phyloP scores from a whole-genome alignment of 2,797 vertebrate genomes.

The Ctenosaura bakeri region DNA sequence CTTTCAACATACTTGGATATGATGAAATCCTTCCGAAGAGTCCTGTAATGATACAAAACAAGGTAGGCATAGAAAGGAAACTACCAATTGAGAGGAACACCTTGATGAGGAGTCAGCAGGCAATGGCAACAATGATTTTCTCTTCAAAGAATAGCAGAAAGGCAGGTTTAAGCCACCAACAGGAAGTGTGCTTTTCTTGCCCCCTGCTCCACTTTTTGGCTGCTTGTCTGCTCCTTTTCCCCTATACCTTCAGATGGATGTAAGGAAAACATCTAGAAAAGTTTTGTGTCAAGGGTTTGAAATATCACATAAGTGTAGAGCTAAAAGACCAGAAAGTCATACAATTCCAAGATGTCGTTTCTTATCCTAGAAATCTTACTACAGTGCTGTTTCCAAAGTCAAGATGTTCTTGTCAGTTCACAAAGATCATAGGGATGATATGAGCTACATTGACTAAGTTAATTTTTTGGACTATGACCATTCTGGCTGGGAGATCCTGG shows the following conservation, averaged over 20 bases:
- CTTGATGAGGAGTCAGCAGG: neutral
- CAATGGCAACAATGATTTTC: neutral
- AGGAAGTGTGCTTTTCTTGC: neutral
- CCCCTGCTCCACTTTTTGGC: no score
- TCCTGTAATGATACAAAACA: conserved; percentile 63
- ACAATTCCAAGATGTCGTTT: no score
- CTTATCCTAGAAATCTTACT: neutral
- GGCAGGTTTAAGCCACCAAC: neutral
- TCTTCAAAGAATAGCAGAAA: neutral
- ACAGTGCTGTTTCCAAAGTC: neutral
- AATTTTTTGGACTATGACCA: no score
- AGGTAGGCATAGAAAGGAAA: neutral
- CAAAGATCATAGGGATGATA: neutral
- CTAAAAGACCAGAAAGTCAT: neutral
- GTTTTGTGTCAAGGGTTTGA: neutral
- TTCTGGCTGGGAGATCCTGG: no score
- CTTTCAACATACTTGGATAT: conserved; percentile 85
- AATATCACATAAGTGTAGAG: neutral
- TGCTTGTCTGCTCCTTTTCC: neutral
- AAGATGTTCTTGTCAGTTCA: neutral
- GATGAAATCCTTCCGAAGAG: conserved; percentile 82
- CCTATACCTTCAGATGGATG: neutral
- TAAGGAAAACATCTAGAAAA: neutral
- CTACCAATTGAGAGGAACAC: accelerated
- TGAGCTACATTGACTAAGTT: no score